Conservation (phyloP, 2,797 vertebrate genomes). For the Pangasius krempfi region DNA sequence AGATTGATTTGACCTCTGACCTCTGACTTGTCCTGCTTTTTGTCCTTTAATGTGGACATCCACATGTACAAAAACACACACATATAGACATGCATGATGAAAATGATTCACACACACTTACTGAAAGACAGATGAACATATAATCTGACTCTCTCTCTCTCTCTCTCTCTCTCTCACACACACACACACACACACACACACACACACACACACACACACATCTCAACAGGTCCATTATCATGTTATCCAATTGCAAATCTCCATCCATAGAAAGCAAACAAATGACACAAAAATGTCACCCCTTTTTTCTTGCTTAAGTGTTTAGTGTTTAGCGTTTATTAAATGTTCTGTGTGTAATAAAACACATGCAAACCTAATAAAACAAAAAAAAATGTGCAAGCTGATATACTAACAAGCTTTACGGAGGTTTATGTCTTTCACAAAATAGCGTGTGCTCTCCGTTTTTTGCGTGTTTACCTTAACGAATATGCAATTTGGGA, state of each 20-base stretch:
- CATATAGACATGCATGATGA: slow-evolving; percentile 3
- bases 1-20: slow-evolving; percentile 14
- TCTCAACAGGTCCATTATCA: background rate
- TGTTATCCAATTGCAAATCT: background rate
- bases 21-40: background rate
- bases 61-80: background rate
- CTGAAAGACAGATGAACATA: background rate
- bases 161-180: background rate
- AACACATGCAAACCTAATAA: background rate
- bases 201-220: background rate
- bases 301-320: background rate
- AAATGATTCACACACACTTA: background rate
- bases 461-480: background rate
- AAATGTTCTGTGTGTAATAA: too few relatives aligned
- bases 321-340: too few relatives aligned
- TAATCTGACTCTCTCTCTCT: background rate
- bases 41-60: background rate
- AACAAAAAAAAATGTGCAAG: background rate
- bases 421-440: background rate
- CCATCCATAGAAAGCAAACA: background rate
- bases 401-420: background rate
- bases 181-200: slow-evolving; percentile 6
- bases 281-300: background rate
- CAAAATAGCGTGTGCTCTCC: background rate
- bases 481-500: background rate